Conservation (phyloP, 2,113 vertebrate genomes). For the Puntigrus tetrazona region DNA sequence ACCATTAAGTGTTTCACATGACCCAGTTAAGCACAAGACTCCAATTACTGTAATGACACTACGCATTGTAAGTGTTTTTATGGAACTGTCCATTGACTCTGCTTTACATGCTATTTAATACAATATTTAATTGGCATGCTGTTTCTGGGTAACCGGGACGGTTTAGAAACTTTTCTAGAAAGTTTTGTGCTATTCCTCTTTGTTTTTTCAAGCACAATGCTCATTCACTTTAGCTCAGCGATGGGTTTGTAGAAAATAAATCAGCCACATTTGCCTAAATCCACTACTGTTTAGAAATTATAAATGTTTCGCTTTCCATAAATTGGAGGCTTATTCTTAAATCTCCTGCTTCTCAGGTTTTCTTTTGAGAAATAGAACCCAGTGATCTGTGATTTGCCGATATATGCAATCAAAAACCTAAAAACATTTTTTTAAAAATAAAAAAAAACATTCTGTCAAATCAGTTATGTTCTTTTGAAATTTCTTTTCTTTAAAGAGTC, state of each 20-base stretch:
- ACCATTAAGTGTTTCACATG: conserved; percentile 48
- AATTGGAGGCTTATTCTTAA: neutral
- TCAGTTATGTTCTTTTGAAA: neutral
- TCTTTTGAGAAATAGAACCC: neutral
- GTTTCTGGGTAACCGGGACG: neutral
- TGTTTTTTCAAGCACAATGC: neutral
- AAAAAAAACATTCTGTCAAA: too few species aligned
- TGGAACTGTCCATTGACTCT: neutral
- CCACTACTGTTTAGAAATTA: neutral
- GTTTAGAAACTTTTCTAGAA: conserved; percentile 13
- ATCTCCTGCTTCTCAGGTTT: neutral
- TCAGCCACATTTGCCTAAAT: too few species aligned
- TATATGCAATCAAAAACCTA: neutral
- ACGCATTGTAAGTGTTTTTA: neutral
- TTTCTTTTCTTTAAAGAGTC: neutral
- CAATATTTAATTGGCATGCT: too few species aligned
- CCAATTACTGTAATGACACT: conserved; percentile 17
- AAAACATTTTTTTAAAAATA: too few species aligned
- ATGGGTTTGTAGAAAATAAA: neutral
- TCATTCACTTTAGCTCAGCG: neutral
- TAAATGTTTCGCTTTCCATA: neutral
- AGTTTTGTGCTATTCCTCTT: neutral
- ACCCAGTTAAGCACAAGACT: neutral
- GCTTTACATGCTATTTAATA: neutral
- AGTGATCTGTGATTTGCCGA: neutral